Evolutionary conservation across 1,140 invertebrate species (phyloP).

Genomic region (Thaumatotibia leucotreta): DNA sequence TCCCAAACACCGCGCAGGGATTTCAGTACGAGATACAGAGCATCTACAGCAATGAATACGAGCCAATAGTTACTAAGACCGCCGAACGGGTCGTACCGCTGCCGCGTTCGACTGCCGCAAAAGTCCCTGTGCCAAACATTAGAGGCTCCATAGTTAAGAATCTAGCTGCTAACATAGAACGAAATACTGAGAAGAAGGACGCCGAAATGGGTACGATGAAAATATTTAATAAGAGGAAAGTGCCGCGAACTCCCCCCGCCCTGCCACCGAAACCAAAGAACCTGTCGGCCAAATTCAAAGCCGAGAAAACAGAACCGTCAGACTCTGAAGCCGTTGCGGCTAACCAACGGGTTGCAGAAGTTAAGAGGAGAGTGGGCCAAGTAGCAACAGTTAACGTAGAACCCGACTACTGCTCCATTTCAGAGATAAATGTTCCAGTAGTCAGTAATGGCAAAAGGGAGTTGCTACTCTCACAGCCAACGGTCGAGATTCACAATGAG

Average conservation of each 20-base stretch:
- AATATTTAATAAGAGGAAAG: conserved; percentile 76
- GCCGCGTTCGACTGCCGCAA: conserved; percentile 41
- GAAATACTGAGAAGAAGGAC: conserved; percentile 64
- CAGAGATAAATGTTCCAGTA: conserved; percentile 80
- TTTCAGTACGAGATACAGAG: conserved; percentile 79
- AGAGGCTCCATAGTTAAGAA: conserved; percentile 73
- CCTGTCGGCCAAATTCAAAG: conserved; percentile 79
- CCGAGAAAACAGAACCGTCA: conserved; percentile 68
- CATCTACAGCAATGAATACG: conserved; percentile 80
- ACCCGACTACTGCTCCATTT: conserved; percentile 81
- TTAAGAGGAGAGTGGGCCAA: conserved; percentile 75
- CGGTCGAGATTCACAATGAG: conserved; percentile 73
- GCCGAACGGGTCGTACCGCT: conserved; percentile 58
- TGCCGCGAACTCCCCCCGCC: conserved; percentile 80
- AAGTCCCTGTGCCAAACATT: conserved; percentile 55
- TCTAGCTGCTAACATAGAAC: conserved; percentile 79
- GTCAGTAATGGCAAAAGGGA: conserved; percentile 73
- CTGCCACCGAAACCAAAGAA: conserved; percentile 83
- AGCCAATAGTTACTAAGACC: conserved; percentile 78
- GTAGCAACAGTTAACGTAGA: conserved; percentile 72
- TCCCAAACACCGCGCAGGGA: conserved; percentile 70
- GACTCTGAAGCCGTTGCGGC: conserved; percentile 80
- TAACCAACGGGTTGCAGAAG: conserved; percentile 79
- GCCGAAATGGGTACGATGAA: conserved; percentile 61
- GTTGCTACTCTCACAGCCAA: conserved; percentile 71